Base-by-base conservation (phyloP, 1,140 invertebrate genomes). In the Drosophila neocordata region DNA sequence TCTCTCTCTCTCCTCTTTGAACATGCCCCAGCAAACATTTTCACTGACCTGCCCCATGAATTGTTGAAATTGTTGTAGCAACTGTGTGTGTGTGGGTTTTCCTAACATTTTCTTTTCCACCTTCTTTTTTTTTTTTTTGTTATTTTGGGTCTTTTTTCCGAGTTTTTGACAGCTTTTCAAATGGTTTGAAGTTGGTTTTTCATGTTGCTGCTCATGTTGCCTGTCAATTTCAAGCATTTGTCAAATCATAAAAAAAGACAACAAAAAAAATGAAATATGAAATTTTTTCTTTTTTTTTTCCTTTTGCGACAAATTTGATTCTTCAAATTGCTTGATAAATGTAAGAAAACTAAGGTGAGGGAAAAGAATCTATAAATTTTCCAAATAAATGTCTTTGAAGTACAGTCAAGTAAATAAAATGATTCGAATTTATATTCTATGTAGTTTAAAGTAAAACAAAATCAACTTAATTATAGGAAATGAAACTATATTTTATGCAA, bases 171-270 rank as follows among this genome's bases (percentile, higher is more conserved):
- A 13, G 52, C 9, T 1, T 35, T 24, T 63, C 11, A 34, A 35
- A 38, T 63, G 24, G 8, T 53, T 63, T 65, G 41, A 48, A 20
- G 15, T 48, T 48, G 41, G 41, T 48, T 48, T 48, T 48, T 20
- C 15, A 20, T 52, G 37, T 13, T 38, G 62, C 59, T 51, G 37
- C 55, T 76, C 41, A 48, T 67, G 53, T 64, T 41, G 48, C 27
- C 69, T 87, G 81, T 80, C 81, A 84, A 70, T 84, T 84, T 61
- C 77, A 77, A 85, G 67, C 77, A 71, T 73, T 76, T 84, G 76
- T 73, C 75, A 79, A 58, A 35, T 60, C 51, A 65, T 81, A 52
- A 71, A 81, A 64, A 73, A 51, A 77, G 70, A 63, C 59, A 48
- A 13, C 7, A 20, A 20, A 81, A 65, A 73, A 81, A 66, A 73